Percentiles rank a stretch among this genome's conserved stretches.
Conservation (phyloP, 2,113 vertebrate species). For the Hemiscyllium ocellatum region DNA sequence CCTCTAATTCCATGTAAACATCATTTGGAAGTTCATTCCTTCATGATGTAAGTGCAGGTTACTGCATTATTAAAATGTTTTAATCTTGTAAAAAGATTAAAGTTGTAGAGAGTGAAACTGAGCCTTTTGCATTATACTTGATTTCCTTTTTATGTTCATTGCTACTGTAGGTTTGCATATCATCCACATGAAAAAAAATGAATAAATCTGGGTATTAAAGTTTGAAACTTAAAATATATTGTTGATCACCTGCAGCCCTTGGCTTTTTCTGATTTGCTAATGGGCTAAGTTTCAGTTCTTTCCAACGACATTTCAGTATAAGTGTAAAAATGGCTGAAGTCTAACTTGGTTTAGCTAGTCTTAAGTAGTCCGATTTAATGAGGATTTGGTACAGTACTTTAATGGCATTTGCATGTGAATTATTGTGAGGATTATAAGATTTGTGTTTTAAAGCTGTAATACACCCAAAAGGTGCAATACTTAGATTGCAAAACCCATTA, state of each 20-base stretch:
- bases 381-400: not conserved
- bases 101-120: not conserved
- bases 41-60: not conserved
- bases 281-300: not conserved
- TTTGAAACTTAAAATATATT: not conserved
- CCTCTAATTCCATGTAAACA: not conserved
- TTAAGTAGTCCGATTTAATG: not conserved
- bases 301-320: not conserved
- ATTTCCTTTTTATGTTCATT: not conserved
- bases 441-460: not conserved
- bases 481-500: not conserved
- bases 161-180: not conserved
- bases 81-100: too few species aligned
- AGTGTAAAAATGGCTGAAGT: not conserved
- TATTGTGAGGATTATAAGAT: not conserved
- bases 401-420: not conserved
- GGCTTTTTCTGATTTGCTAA: not conserved
- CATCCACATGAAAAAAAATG: not conserved
- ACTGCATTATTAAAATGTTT: not conserved
- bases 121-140: not conserved
- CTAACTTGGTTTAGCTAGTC: not conserved
- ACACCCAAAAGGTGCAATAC: not conserved
- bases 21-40: not conserved
- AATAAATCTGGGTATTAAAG: not conserved
- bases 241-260: not conserved